Conservation (phyloP, 2,888 invertebrate species). For the Drosophila limbata region DNA sequence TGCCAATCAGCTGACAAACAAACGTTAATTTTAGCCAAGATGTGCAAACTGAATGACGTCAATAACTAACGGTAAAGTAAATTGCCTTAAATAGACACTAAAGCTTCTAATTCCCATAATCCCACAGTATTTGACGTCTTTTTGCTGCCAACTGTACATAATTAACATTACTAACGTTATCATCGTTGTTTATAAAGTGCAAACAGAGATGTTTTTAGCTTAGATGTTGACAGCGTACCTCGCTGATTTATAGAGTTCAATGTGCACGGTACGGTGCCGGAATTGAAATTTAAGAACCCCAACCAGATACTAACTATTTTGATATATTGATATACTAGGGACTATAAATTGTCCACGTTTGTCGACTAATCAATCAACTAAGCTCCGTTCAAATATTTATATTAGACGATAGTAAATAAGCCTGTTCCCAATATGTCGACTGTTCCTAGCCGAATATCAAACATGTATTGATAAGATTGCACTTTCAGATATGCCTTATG, state of each 20-base stretch:
- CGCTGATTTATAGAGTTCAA: conserved; percentile 42
- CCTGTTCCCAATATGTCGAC: conserved; percentile 54
- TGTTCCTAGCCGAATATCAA: conserved; percentile 18
- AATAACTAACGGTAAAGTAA: conserved; percentile 40
- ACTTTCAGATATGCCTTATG: conserved; percentile 13
- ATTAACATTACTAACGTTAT: conserved; percentile 55
- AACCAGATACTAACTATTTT: conserved; percentile 25
- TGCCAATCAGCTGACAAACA: conserved; percentile 31
- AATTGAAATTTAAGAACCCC: conserved; percentile 17
- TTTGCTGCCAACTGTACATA: conserved; percentile 33
- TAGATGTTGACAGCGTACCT: conserved; percentile 23
- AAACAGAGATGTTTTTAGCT: conserved; percentile 31
- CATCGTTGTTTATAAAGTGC: conserved; percentile 36
- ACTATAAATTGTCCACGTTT: conserved; percentile 17
- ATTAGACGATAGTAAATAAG: conserved; percentile 38
- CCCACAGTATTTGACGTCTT: conserved; percentile 40
- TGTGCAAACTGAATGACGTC: conserved; percentile 54
- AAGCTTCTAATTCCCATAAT: conserved; percentile 33
- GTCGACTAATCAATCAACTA: conserved; percentile 64
- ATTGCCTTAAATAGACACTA: conserved; percentile 18
- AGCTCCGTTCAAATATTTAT: conserved; percentile 62
- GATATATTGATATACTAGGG: conserved; percentile 1
- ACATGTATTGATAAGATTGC: conserved; percentile 48
- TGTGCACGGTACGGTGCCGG: conserved; percentile 24
- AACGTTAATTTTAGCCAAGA: conserved; percentile 26